Evolutionary conservation across 2,888 invertebrate genomes (phyloP), one percentile per base, ranked within the genome.

Genomic region (Hesperia comma): DNA sequence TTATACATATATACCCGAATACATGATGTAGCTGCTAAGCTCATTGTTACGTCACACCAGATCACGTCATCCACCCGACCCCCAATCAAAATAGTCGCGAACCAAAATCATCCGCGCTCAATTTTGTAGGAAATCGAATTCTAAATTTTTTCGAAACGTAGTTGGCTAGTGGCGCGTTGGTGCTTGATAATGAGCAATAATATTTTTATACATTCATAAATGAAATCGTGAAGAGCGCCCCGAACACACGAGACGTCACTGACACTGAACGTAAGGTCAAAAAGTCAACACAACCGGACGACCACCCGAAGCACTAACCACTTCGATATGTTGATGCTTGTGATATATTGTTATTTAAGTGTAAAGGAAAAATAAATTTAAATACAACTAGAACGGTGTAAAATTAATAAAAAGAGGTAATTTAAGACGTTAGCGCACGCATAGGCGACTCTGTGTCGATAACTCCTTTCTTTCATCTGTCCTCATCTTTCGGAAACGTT

Each of bases 301-400:
- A 66, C 63, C 66, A 37, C 75, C 72, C 70, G 70, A 49, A 57
- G 57, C 68, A 72, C 77, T 72, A 79, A 82, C 81, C 83, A 79
- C 74, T 86, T 86, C 86, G 85, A 88, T 90, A 90, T 89, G 89
- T 92, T 91, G 89, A 90, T 78, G 91, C 91, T 91, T 92, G 92
- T 92, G 92, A 92, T 91, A 92, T 90, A 90, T 92, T 92, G 92
- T 92, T 92, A 92, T 92, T 92, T 91, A 92, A 90, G 91, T 91
- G 92, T 92, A 92, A 92, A 86, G 86, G 85, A 83, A 85, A 88
- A 86, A 84, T 86, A 88, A 81, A 84, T 87, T 83, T 87, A 83
- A 85, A 86, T 86, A 87, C 86, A 86, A 85, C 84, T 86, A 86
- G 82, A 87, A 84, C 81, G 80, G 80, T 87, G 85, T 87, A 87